Evolutionary conservation across 2,113 vertebrate genomes (phyloP), one percentile per base, ranked within the genome.

Genomic region (Pterocles orientalis): DNA sequence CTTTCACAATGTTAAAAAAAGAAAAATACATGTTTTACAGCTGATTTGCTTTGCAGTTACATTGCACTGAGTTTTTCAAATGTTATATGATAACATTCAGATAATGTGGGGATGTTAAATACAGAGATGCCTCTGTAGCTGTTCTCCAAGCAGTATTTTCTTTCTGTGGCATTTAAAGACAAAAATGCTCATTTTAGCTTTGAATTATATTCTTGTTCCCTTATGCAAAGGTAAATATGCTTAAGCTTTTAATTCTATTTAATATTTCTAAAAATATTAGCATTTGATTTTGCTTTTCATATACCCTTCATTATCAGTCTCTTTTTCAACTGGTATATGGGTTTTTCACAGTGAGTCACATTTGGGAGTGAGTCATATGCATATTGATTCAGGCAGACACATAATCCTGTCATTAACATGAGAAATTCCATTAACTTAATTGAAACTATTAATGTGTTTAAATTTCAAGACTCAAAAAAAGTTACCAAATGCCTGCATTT

Each of bases 1-100:
- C 65, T 97, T 97, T 97, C 92, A 94, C 91, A 90, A 83, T 89
- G 96, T 95, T 96, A 97, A 97, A 96, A 97, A 94, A 91, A 70
- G 92, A 91, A 97, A 96, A 94, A 94, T 88, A n/a, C 25, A 77
- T 64, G 88, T 75, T 94, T 94, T 94, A 84, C 60, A 62, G 51
- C 53, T 94, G 94, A 96, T 94, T 94, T 92, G 70, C 84, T 88
- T 95, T 84, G 79, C 91, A 73, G 56, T 95, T 95, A 61, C 36
- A 68, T 78, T 91, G 71, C 43, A 68, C 45, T 19, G 43, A 69
- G 36, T 45, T 95, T 91, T 96, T 80, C 23, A 81, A 85, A 92
- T 93, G 68, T 93, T 95, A 61, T 54, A 13, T 61, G 91, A 80
- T 82, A 92, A 82, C 85, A 79, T 79, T 87, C 50, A 84, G 31